Conservation (phyloP, 2,797 vertebrate species). For the Cossypha heuglini region DNA sequence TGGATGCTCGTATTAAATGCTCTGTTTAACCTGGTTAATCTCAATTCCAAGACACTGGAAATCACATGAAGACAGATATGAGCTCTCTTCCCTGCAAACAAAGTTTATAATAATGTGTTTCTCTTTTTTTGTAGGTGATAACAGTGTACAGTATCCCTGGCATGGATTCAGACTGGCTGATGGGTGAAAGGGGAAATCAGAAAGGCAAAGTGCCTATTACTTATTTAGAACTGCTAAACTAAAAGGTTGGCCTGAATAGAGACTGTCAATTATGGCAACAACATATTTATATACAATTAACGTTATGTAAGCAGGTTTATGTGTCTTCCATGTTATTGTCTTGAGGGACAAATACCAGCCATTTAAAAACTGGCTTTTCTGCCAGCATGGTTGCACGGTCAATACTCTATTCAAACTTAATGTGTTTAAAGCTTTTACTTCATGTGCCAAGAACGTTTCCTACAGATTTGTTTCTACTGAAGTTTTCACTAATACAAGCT, state of each 20-base stretch:
- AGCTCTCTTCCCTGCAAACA: neutral
- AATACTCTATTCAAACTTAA: slow-evolving; percentile 73
- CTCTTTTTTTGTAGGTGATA: slow-evolving; percentile 86
- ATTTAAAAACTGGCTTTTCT: slow-evolving; percentile 69
- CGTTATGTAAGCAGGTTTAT: slow-evolving; percentile 78
- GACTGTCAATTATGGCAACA: slow-evolving; percentile 66
- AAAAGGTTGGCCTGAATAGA: slow-evolving; percentile 71
- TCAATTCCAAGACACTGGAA: neutral
- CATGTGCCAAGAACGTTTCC: slow-evolving; percentile 81
- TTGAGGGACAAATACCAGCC: slow-evolving; percentile 72
- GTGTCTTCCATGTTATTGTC: slow-evolving; percentile 78
- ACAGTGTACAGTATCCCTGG: slow-evolving; percentile 90
- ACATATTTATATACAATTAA: slow-evolving; percentile 83
- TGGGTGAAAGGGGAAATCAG: slow-evolving; percentile 96
- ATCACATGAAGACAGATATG: neutral
- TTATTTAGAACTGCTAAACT: slow-evolving; percentile 98
- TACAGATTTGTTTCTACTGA: slow-evolving; percentile 80
- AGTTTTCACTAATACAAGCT: slow-evolving; percentile 80
- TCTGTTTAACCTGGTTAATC: neutral
- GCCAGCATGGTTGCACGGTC: slow-evolving; percentile 76
- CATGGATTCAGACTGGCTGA: slow-evolving; percentile 98
- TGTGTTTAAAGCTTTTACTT: slow-evolving; percentile 80
- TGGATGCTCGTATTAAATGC: neutral
- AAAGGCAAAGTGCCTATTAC: slow-evolving; percentile 98
- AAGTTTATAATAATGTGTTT: neutral